Base-by-base conservation (phyloP, 2,888 invertebrate genomes). In the Scaptomyza reducta region DNA sequence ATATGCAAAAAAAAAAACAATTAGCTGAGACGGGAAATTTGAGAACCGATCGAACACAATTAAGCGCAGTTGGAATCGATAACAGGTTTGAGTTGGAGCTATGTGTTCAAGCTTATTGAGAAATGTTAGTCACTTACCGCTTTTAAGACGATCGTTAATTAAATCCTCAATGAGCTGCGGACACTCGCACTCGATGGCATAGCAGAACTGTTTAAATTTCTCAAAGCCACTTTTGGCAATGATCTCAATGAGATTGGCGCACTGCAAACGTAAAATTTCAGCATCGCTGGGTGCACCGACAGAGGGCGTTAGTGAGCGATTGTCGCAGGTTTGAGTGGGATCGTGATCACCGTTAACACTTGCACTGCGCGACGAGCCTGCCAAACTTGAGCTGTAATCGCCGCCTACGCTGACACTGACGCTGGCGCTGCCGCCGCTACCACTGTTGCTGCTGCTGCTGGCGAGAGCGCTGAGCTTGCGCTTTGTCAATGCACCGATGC, bases 101-200 rank as follows among this genome's bases (percentile, higher is more conserved):
- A 9, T 14, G 7, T 7, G 14, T 14, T 35, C 1, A 35, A 35
- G 35, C n/a, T 14, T 0, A n/a, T 38, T 38, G 16, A 10, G 46
- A 55, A 45, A 66, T 57, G 31, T 53, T 62, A 55, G 63, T 71
- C 44, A 90, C 91, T 90, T 89, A 92, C 92, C 92, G 73, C 89
- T 90, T 75, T 91, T 93, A 65, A 93, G 93, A 79, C 93, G 93
- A 89, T 94, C 94, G 91, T 93, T 93, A 90, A 93, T 92, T 83
- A 94, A 92, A 89, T 94, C 94, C 92, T 93, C 94, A 68, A 93
- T 93, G 90, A 94, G 91, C 92, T 93, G 93, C 49, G 94, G 94
- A 84, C 94, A 94, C 91, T 94, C 94, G 91, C 93, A 93, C 83
- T 93, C 93, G 84, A 94, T 91, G 83, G 94, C 93, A 86, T 93